phyloP scores from a whole-genome alignment of 2,888 invertebrate genomes.

The Oeneis ivallda region DNA sequence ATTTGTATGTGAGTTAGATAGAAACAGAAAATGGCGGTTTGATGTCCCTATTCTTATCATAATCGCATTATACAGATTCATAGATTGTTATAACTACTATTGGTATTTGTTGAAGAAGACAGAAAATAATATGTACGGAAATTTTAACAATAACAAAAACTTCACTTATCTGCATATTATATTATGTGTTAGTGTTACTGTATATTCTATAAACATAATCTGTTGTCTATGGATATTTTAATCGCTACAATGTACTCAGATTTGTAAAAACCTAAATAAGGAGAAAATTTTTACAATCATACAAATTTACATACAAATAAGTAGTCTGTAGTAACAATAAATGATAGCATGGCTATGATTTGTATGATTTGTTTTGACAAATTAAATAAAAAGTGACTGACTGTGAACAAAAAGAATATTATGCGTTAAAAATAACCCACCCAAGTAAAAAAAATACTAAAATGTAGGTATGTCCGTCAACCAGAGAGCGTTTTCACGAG shows the following conservation, averaged over 20 bases:
- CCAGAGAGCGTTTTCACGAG: conserved; percentile 24
- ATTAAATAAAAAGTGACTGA: not conserved
- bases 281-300: not conserved
- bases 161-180: too few species aligned
- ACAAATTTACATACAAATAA: not conserved
- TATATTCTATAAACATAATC: not conserved
- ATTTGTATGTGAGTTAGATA: too few species aligned
- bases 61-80: conserved; percentile 1
- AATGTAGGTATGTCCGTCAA: conserved; percentile 5
- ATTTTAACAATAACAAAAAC: not conserved
- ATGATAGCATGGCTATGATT: not conserved
- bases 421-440: conserved; percentile 14
- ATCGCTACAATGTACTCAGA: conserved; percentile 4
- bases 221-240: conserved; percentile 2
- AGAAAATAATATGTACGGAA: conserved; percentile 6
- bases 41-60: too few species aligned
- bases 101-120: not conserved
- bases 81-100: conserved; percentile 21
- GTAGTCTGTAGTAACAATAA: not conserved
- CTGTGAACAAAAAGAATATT: not conserved
- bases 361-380: not conserved
- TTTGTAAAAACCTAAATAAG: conserved; percentile 3
- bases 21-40: too few species aligned
- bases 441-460: conserved; percentile 5
- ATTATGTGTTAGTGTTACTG: not conserved